Base-by-base conservation (phyloP, 2,113 vertebrate genomes). In the Okapia johnstoni region DNA sequence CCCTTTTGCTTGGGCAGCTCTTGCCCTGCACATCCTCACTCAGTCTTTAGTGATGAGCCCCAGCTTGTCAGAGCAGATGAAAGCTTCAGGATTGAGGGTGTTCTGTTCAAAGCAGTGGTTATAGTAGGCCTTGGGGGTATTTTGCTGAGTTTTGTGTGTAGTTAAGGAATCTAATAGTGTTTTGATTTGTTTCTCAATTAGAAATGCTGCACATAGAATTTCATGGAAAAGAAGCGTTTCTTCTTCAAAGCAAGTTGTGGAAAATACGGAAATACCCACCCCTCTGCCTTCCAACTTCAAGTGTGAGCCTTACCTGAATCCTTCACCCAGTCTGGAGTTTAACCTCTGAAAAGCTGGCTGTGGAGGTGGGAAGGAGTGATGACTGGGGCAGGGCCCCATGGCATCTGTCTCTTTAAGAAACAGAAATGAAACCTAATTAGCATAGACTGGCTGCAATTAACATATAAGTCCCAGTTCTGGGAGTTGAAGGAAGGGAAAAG, bases 391-490 rank as follows among this genome's bases (percentile, higher is more conserved):
- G 96, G 98, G 55, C 97, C 94, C 97, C 88, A 96, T 97, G 93
- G 97, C 84, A 98, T 98, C 98, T 98, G 98, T 98, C 98, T 99
- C 98, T 99, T 99, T 99, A 99, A 99, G 98, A 98, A 98, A 99
- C 98, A 98, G 98, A 98, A 99, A 99, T 98, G 81, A 98, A 98
- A 97, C 85, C 98, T 98, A 98, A 99, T 99, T 99, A 99, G 98
- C 98, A 99, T 99, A 98, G 97, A 97, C 98, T 98, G 98, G 97
- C 98, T 98, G 98, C 98, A 99, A 99, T 99, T 99, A 99, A 98
- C 99, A 99, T 99, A 98, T 96, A 99, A 99, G 98, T 99, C 98
- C 98, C 98, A 97, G 98, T 99, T 98, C 97, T 98, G 99, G 98
- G 98, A 99, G 96, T 98, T 94, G 95, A 98, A 98, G 98, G 98